Evolutionary conservation across 2,113 vertebrate species (phyloP), one percentile per base, ranked within the genome.

Genomic region (Podocnemis expansa): DNA sequence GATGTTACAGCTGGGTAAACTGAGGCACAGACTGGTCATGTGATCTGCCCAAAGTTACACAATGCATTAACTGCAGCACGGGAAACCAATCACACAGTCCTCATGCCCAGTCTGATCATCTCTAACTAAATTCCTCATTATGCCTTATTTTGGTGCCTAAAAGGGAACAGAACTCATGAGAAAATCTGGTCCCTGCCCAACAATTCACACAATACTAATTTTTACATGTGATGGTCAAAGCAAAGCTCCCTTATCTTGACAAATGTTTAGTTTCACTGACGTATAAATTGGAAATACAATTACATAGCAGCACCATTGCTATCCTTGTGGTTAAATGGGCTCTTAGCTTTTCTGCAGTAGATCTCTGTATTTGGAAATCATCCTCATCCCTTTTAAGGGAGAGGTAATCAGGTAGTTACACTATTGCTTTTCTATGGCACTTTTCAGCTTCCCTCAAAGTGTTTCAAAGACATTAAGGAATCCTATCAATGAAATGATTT

Each of bases 401-500:
- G 78, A 89, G 79, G 63, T 85, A 89, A 95, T 75, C 82, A 91
- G 91, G 89, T 84, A 87, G 90, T 79, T 85, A 80, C 10, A 58
- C 76, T 60, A 17, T 52, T n/a, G 25, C 83, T 76, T 56, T 84
- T 81, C 85, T 47, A 5, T 5, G 56, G 78, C 82, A 84, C 83
- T 63, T 84, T 95, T 80, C 81, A 81, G 85, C 90, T 60, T 83
- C 58, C 95, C 80, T 55, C 10, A 2, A 80, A 84, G 75, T 82
- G 82, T 51, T 93, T 78, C 16, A 14, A 58, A 85, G 86, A 84
- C 78, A 19, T 89, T 91, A 96, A 95, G 78, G 76, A 81, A 2
- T 54, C 1, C 89, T 92, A 91, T 93, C 87, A 95, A 85, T 83
- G 80, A 96, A 96, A 96, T 84, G 93, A 93, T 90, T 90, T 87